Evolutionary conservation across 2,797 vertebrate species (phyloP), one percentile per base, ranked within the genome.

Genomic region (Arnoldichthys spilopterus): DNA sequence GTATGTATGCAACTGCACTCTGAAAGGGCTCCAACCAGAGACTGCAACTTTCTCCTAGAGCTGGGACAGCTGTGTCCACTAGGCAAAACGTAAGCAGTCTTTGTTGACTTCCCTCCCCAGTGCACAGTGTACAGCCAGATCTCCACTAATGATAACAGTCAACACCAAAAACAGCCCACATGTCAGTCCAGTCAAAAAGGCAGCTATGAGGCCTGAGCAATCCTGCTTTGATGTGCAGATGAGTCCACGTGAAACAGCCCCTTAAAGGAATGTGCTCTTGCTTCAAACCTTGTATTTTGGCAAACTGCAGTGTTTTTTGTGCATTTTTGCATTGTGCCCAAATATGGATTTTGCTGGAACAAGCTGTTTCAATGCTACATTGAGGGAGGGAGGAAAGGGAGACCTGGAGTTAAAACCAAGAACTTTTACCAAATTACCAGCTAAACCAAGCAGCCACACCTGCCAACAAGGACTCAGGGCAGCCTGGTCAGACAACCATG

Each of bases 81-180:
- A 73, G 40, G 83, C 64, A 30, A 72, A 53, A 13, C 18, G 26
- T 43, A 70, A 64, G 62, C 74, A 79, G 83, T 79, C 81, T 81
- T 11, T 78, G 81, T 58, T 6, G 69, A 70, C 77, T 40, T 70
- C 62, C 74, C 51, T 26, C 63, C 26, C 56, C 82, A 58, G 61
- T 85, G 85, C 79, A 80, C 54, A 13, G 53, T 64, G 7, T 58
- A 82, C 72, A 80, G 67, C 18, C 3, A 18, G 59, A 76, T 80
- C 34, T 22, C 37, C 34, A 45, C 26, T 53, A 18, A 18, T 72
- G 79, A 80, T 76, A 66, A 58, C 16, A 54, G 18, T 70, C 73
- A 34, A 45, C 28, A 72, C 51, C 58, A 64, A 67, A 59, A 77
- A 67, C 61, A 76, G 61, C 59, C 67, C 68, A 67, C 72, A 74